These are phyloP conservation scores for Gastrophysa polygoni DNA, from an alignment of 2,888 invertebrate genomes.

Conservation along the genomic window DNA sequence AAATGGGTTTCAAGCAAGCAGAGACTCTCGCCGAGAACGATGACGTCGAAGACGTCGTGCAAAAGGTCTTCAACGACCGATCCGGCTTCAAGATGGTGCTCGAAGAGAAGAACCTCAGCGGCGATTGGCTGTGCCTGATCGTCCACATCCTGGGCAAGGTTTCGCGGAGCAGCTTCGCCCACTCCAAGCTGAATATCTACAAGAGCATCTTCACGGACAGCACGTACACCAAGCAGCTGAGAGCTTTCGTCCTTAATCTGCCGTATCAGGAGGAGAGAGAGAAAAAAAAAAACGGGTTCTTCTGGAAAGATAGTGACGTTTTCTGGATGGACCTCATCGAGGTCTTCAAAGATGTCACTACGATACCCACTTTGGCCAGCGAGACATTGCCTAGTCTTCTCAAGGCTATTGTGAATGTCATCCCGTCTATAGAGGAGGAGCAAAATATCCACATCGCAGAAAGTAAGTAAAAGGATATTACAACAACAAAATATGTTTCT, in stretches of 20 bases:
- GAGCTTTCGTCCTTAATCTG: neutral
- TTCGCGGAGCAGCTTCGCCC: neutral
- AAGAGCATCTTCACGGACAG: neutral
- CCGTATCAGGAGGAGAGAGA: neutral
- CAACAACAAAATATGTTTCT: no score
- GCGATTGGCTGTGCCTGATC: conserved; percentile 3
- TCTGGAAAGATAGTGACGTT: neutral
- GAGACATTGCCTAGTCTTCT: neutral
- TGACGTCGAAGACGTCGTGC: neutral
- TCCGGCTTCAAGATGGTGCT: neutral
- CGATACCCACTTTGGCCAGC: neutral
- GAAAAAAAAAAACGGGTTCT: neutral
- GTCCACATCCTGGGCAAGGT: neutral
- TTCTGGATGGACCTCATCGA: conserved; percentile 4
- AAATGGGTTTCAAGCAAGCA: neutral
- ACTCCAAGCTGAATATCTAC: neutral
- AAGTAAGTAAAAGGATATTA: no score
- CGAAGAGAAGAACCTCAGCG: neutral
- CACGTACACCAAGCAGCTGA: neutral
- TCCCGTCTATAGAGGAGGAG: neutral
- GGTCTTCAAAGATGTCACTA: neutral
- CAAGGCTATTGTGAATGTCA: neutral
- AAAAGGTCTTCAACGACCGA: neutral
- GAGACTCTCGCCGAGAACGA: neutral
- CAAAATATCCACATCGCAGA: conserved; percentile 1